Conservation (phyloP, 2,797 vertebrate genomes). For the Sebastolobus altivelis region DNA sequence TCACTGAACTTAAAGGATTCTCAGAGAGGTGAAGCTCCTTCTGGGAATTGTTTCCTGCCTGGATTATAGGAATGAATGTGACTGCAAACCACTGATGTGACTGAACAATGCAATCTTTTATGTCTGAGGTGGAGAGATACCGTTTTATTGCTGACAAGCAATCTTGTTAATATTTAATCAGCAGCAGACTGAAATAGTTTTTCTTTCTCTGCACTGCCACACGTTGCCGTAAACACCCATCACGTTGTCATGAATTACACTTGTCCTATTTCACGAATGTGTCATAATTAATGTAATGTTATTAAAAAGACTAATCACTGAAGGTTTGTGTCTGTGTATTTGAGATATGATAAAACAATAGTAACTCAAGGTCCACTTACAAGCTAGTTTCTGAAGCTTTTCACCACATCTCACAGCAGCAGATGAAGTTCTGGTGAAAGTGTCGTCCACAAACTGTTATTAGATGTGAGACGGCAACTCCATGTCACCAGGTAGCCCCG, state of each 20-base stretch:
- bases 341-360: neutral
- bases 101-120: neutral
- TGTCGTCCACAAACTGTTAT: neutral
- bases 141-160: accelerated
- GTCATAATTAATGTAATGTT: slow-evolving; percentile 18
- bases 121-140: neutral
- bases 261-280: slow-evolving; percentile 22
- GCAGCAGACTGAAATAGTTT: neutral
- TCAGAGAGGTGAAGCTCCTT: neutral
- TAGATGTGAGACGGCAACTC: neutral
- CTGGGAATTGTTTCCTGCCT: neutral
- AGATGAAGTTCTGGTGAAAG: neutral
- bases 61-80: neutral
- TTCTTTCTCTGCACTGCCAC: neutral
- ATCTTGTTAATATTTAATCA: neutral
- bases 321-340: neutral
- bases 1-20: neutral
- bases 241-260: neutral
- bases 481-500: too few species aligned
- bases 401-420: neutral
- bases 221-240: neutral
- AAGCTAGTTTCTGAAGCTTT: neutral
- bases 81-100: slow-evolving; percentile 11
- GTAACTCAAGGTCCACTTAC: neutral
- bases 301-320: slow-evolving; percentile 48